These are phyloP conservation scores for Podotricha telesiphe DNA, from an alignment of 2,888 invertebrate species.

Conservation along the genomic window DNA sequence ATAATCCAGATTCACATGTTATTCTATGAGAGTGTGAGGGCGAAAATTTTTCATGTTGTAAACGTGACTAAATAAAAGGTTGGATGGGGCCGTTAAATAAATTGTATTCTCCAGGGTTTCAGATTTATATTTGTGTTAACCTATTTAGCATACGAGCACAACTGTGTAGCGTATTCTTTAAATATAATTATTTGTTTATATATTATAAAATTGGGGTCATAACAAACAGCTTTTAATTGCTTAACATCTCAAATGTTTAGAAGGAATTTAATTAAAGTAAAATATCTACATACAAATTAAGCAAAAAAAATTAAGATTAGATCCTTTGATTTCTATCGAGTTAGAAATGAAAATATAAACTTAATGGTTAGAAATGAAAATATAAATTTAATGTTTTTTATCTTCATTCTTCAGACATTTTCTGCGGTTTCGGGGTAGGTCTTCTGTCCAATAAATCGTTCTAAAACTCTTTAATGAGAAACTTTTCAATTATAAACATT, in stretches of 20 bases:
- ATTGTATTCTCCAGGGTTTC: conserved; percentile 59
- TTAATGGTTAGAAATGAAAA: too few species aligned
- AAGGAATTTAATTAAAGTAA: too few species aligned
- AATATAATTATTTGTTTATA: background rate
- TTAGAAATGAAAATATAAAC: too few species aligned
- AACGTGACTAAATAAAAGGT: conserved; percentile 72
- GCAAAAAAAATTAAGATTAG: too few species aligned
- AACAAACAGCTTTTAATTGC: background rate
- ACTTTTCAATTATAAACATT: background rate
- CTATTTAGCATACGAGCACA: background rate
- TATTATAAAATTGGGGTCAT: background rate
- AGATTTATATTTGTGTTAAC: conserved; percentile 74
- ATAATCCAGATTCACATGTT: conserved; percentile 28
- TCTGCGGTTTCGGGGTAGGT: too few species aligned
- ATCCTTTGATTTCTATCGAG: too few species aligned
- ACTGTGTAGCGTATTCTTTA: background rate
- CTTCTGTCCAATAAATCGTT: too few species aligned
- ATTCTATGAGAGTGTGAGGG: conserved; percentile 37
- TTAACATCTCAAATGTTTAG: too few species aligned
- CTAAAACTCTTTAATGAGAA: too few species aligned
- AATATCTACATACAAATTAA: too few species aligned
- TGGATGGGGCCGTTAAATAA: conserved; percentile 64
- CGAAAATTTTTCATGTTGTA: conserved; percentile 64
- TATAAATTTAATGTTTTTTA: too few species aligned
- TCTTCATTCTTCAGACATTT: too few species aligned